A percentile compares a stretch with the other conserved stretches of the same genome.
phyloP scores from a whole-genome alignment of 1,140 invertebrate genomes.

The Meloidogyne floridensis region DNA sequence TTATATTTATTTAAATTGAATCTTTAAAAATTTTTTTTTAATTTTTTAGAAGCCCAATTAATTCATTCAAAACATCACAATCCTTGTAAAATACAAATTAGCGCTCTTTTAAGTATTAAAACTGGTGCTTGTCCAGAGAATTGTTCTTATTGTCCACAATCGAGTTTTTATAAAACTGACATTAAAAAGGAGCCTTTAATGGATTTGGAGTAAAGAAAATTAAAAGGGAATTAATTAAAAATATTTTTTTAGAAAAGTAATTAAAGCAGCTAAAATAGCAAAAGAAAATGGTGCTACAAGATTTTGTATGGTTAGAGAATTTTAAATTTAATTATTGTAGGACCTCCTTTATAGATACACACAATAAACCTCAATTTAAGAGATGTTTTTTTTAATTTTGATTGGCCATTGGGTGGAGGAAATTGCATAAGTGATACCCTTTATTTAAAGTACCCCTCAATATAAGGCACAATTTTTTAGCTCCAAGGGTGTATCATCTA shows the following conservation, averaged over 20 bases:
- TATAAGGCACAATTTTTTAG: too few species aligned
- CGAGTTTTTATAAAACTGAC: constrained; percentile 13
- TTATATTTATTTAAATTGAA: constrained; percentile 1
- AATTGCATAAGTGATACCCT: too few species aligned
- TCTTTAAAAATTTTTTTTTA: background rate
- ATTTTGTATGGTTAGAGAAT: constrained; percentile 27
- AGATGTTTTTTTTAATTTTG: too few species aligned
- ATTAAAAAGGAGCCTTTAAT: constrained; percentile 30
- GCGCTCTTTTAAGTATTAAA: constrained; percentile 25
- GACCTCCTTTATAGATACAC: too few species aligned
- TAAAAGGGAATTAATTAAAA: background rate
- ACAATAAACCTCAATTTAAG: too few species aligned
- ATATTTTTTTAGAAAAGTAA: constrained; percentile 14
- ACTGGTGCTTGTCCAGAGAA: constrained; percentile 29
- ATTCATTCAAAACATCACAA: constrained; percentile 17
- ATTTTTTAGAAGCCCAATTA: constrained; percentile 20
- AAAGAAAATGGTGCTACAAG: constrained; percentile 21
- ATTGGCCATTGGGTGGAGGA: too few species aligned
- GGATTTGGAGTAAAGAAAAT: constrained; percentile 16
- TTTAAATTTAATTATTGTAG: background rate
- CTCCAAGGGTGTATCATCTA: too few species aligned
- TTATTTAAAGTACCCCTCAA: too few species aligned
- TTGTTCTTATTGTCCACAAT: constrained; percentile 32
- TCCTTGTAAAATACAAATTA: constrained; percentile 22
- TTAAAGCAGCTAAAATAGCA: constrained; percentile 21